Percentiles rank a stretch among this genome's conserved stretches.
These are phyloP conservation scores for Stomorhina lunata DNA, from an alignment of 2,888 invertebrate species.

Conservation along the genomic window DNA sequence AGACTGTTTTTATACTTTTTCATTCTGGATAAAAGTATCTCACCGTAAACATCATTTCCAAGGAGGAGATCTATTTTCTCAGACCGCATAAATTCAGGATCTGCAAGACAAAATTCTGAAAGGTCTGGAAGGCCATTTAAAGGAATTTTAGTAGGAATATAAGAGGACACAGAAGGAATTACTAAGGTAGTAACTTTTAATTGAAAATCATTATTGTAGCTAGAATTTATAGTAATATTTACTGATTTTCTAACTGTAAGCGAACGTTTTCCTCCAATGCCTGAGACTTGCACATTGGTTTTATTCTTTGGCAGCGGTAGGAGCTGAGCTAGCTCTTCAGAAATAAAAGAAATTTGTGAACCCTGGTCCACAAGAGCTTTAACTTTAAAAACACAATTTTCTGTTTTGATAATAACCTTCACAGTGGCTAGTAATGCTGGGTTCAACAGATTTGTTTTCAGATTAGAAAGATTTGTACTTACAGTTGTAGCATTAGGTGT, in stretches of 20 bases:
- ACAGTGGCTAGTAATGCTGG: slow-evolving; percentile 14
- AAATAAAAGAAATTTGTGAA: too few relatives aligned
- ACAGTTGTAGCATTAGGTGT: background rate
- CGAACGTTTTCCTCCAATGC: too few relatives aligned
- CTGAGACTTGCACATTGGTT: too few relatives aligned
- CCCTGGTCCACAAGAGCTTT: too few relatives aligned
- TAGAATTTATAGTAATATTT: background rate
- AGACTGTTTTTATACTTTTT: slow-evolving; percentile 46
- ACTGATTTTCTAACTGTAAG: slow-evolving; percentile 18
- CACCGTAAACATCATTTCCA: slow-evolving; percentile 34
- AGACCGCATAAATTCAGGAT: slow-evolving; percentile 18
- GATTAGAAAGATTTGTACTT: slow-evolving; percentile 2
- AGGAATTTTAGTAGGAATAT: background rate
- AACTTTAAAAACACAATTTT: slow-evolving; percentile 39
- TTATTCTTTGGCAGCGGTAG: too few relatives aligned
- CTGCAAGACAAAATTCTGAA: slow-evolving; percentile 20
- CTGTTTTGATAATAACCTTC: slow-evolving; percentile 9
- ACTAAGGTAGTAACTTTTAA: slow-evolving; percentile 16
- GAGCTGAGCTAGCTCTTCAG: too few relatives aligned
- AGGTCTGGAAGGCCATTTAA: background rate
- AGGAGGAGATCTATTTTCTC: slow-evolving; percentile 33
- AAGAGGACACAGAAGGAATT: slow-evolving; percentile 21
- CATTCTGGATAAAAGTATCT: slow-evolving; percentile 16
- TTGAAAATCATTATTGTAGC: background rate
- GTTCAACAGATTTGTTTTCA: background rate